A percentile compares a stretch with the other conserved stretches of the same genome.
These are phyloP conservation scores for Etia nguti DNA, from an alignment of 2,113 vertebrate genomes.

Conservation along the genomic window DNA sequence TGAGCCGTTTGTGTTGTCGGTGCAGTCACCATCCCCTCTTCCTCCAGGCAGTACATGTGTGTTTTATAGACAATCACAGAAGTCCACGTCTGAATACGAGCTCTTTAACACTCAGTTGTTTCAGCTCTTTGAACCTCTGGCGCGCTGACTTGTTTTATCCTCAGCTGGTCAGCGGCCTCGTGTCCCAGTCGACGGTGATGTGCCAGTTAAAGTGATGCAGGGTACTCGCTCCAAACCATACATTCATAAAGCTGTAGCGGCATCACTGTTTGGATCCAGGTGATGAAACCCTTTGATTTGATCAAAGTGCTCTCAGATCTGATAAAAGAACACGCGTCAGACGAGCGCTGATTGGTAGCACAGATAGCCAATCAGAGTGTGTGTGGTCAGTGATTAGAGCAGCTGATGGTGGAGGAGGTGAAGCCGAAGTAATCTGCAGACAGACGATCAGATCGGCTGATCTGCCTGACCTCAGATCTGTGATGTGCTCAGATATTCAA, in stretches of 20 bases:
- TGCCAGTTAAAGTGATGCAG: not conserved
- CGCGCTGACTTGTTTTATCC: not conserved
- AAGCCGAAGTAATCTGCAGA: not conserved
- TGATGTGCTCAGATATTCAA: not conserved
- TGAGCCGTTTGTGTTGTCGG: accelerated
- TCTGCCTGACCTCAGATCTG: not conserved
- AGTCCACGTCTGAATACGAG: not conserved
- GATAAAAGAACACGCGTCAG: not conserved
- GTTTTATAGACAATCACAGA: not conserved
- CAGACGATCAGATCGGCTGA: not conserved
- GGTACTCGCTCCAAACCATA: not conserved
- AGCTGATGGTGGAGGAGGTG: not conserved
- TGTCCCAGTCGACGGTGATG: not conserved
- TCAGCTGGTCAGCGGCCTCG: not conserved
- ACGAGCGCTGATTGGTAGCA: not conserved
- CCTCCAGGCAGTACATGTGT: not conserved
- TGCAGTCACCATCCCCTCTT: not conserved
- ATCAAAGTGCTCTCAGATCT: not conserved
- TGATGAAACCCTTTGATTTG: not conserved
- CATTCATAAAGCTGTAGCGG: not conserved
- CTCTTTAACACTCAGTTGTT: not conserved
- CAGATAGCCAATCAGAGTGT: not conserved
- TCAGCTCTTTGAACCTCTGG: not conserved
- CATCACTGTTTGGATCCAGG: not conserved
- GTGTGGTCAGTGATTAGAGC: not conserved